A percentile compares a stretch with the other conserved stretches of the same genome.
Conservation (phyloP, 2,797 vertebrate species). For the Falco concolor region DNA sequence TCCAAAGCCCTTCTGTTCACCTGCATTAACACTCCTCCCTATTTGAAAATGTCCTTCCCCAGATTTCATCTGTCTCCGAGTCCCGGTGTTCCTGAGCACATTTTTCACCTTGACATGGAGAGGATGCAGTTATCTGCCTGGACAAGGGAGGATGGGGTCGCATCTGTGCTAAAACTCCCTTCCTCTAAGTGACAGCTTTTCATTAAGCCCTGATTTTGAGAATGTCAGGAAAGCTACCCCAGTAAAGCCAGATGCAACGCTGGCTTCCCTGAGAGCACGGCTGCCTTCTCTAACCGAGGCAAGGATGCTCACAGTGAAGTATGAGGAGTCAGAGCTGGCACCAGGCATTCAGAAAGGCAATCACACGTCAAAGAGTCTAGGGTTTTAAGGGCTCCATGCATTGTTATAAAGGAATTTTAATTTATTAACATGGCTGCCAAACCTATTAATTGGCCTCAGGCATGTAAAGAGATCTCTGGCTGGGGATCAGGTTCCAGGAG, state of each 20-base stretch:
- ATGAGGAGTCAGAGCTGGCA: background rate
- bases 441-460: background rate
- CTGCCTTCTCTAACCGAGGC: background rate
- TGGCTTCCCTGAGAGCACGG: background rate
- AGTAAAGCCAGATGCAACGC: background rate
- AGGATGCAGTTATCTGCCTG: background rate
- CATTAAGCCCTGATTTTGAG: background rate
- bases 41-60: background rate
- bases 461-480: background rate
- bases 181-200: background rate
- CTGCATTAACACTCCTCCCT: background rate
- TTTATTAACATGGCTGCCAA: background rate
- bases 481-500: background rate
- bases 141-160: background rate
- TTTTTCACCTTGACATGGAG: background rate
- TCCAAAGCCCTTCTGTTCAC: background rate
- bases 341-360: background rate
- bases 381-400: background rate
- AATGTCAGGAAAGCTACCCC: background rate
- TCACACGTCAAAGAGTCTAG: background rate
- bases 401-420: background rate
- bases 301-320: background rate
- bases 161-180: background rate
- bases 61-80: background rate
- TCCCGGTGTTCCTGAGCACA: background rate